Conservation (phyloP, 1,140 invertebrate species). For the Drosophila melanica region DNA sequence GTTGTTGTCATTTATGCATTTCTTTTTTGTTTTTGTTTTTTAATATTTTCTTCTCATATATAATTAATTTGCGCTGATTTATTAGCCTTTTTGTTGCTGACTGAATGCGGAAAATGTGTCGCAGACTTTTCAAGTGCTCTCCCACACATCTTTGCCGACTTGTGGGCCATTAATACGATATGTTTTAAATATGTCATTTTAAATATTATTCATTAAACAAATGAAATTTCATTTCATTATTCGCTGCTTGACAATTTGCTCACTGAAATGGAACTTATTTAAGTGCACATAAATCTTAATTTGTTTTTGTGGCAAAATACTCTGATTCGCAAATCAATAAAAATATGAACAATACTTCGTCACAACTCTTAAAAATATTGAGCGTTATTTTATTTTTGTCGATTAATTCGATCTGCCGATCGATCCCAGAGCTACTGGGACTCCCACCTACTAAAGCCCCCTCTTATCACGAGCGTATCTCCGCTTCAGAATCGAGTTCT, state of each 20-base stretch:
- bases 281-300: slow-evolving; percentile 60
- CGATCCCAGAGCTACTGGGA: too few relatives aligned
- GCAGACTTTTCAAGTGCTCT: slow-evolving; percentile 31
- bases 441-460: too few relatives aligned
- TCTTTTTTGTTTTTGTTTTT: background rate
- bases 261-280: slow-evolving; percentile 60
- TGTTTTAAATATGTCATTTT: slow-evolving; percentile 53
- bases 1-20: slow-evolving; percentile 33
- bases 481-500: too few relatives aligned
- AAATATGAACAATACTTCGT: background rate
- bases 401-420: too few relatives aligned
- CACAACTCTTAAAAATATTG: background rate
- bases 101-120: slow-evolving; percentile 39
- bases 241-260: slow-evolving; percentile 46
- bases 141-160: slow-evolving; percentile 14
- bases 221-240: slow-evolving; percentile 59
- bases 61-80: slow-evolving; percentile 62
- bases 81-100: slow-evolving; percentile 53
- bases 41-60: slow-evolving; percentile 1
- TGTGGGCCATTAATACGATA: slow-evolving; percentile 50
- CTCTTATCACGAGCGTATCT: too few relatives aligned
- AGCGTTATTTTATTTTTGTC: background rate
- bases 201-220: slow-evolving; percentile 44
- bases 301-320: slow-evolving; percentile 32
- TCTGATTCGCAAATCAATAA: slow-evolving; percentile 14